phyloP scores from a whole-genome alignment of 2,797 vertebrate species.

The Philypnodon macrostomus region DNA sequence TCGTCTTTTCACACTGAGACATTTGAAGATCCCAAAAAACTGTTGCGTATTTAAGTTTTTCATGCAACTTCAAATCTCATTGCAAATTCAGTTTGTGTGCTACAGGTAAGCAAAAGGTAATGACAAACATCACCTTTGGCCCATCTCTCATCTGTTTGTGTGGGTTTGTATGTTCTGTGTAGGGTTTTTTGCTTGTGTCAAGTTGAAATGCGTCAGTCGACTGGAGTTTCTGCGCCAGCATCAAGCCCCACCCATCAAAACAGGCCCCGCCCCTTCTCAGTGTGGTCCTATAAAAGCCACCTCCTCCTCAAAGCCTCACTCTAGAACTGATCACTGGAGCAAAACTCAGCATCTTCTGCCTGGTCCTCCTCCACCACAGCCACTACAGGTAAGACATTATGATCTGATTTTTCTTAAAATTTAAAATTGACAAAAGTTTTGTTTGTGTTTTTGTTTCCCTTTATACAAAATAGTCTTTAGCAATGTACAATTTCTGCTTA shows the following conservation, averaged over 20 bases:
- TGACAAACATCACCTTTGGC: background rate
- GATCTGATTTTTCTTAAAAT: too few species aligned
- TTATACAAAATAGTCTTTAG: too few species aligned
- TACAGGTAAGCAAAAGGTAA: background rate
- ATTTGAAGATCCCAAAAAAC: background rate
- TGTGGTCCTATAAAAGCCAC: slow-evolving; percentile 52
- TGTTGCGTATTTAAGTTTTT: background rate
- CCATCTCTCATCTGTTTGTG: background rate
- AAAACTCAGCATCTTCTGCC: slow-evolving; percentile 42
- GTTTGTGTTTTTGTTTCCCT: too few species aligned
- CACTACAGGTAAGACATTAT: slow-evolving; percentile 57
- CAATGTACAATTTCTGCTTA: too few species aligned
- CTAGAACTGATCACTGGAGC: slow-evolving; percentile 36
- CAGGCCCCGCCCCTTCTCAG: slow-evolving; percentile 42
- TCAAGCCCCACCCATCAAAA: slow-evolving; percentile 35
- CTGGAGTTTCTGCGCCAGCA: slow-evolving; percentile 49
- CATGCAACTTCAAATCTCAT: too few species aligned
- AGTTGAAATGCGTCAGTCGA: slow-evolving; percentile 54
- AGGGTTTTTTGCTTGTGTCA: slow-evolving; percentile 29
- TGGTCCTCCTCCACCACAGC: slow-evolving; percentile 26
- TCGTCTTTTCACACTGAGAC: background rate
- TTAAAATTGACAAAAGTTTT: too few species aligned
- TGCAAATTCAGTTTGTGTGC: too few species aligned
- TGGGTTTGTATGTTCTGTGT: background rate
- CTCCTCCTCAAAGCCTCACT: slow-evolving; percentile 34